Evolutionary conservation across 2,797 vertebrate genomes (phyloP).

Genomic region (Hypotaenidia philippensis): DNA sequence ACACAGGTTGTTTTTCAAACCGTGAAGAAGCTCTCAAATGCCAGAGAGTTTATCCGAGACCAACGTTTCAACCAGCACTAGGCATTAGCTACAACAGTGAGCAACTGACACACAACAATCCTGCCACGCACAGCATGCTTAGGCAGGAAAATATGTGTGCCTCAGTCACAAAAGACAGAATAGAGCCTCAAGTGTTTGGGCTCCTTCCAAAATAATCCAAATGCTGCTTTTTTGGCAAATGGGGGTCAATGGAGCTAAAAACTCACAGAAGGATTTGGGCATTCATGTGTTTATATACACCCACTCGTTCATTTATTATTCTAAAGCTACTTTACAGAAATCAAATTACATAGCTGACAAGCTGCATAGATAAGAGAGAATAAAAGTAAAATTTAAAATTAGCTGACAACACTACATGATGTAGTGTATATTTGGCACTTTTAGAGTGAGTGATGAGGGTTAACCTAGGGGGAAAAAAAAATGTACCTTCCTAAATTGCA

Average conservation of each 20-base stretch:
- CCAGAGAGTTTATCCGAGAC: constrained; percentile 53
- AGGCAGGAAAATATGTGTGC: constrained; percentile 69
- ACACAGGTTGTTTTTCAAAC: background rate
- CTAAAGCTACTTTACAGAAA: constrained; percentile 76
- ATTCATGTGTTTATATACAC: constrained; percentile 75
- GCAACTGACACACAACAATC: constrained; percentile 58
- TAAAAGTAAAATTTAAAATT: constrained; percentile 69
- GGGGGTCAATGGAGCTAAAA: constrained; percentile 74
- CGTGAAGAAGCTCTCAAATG: background rate
- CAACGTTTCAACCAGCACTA: constrained; percentile 40
- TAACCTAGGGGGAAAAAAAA: constrained; percentile 35
- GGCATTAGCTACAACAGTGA: constrained; percentile 53
- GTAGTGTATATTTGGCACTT: constrained; percentile 31
- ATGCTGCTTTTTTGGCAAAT: constrained; percentile 71
- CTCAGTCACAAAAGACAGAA: constrained; percentile 70
- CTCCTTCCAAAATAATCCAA: constrained; percentile 76
- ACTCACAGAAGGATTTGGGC: constrained; percentile 73
- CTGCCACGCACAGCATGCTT: constrained; percentile 61
- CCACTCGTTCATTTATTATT: constrained; percentile 75
- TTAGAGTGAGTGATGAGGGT: constrained; percentile 41
- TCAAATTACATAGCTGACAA: constrained; percentile 78
- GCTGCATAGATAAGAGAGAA: constrained; percentile 72
- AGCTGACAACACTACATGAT: constrained; percentile 64
- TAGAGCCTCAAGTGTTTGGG: constrained; percentile 72
- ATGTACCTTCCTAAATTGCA: constrained; percentile 52